These are phyloP conservation scores for Cyphomyrus plagiostoma DNA, from an alignment of 2,113 vertebrate genomes.

Conservation along the genomic window DNA sequence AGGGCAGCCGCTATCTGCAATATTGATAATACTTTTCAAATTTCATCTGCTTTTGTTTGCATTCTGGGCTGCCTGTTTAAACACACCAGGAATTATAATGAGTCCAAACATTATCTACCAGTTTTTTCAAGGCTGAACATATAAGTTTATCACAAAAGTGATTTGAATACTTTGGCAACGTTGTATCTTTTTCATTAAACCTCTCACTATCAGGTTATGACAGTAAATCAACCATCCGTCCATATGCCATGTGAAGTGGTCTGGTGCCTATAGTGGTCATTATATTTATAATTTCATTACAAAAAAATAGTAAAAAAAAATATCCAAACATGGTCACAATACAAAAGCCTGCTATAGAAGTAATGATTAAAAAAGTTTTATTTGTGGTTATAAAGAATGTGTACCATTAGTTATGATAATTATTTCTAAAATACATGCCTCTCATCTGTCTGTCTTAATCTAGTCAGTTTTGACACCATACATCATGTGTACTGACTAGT, in stretches of 20 bases:
- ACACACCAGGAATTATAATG: constrained; percentile 99
- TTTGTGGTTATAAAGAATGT: neutral
- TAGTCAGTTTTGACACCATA: neutral
- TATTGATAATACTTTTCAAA: constrained; percentile 99
- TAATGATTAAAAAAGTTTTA: neutral
- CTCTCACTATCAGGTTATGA: constrained; percentile 88
- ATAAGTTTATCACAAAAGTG: constrained; percentile 99
- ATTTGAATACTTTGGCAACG: constrained; percentile 97
- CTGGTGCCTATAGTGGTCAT: neutral
- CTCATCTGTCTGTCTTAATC: neutral
- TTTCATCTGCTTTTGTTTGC: constrained; percentile 99
- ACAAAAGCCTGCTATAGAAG: neutral
- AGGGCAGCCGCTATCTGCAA: constrained; percentile 99
- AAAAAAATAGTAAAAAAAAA: neutral
- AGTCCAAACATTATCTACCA: constrained; percentile 97
- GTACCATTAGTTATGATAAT: neutral
- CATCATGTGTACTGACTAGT: neutral
- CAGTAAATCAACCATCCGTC: constrained; percentile 72
- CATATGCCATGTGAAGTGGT: neutral
- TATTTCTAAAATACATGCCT: neutral
- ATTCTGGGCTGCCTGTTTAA: constrained; percentile 99
- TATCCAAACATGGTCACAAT: neutral
- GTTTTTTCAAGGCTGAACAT: constrained; percentile 96
- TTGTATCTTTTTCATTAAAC: constrained; percentile 97
- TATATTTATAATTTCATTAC: neutral